Evolutionary conservation across 2,888 invertebrate species (phyloP).

Genomic region (Ectemnius continuus): DNA sequence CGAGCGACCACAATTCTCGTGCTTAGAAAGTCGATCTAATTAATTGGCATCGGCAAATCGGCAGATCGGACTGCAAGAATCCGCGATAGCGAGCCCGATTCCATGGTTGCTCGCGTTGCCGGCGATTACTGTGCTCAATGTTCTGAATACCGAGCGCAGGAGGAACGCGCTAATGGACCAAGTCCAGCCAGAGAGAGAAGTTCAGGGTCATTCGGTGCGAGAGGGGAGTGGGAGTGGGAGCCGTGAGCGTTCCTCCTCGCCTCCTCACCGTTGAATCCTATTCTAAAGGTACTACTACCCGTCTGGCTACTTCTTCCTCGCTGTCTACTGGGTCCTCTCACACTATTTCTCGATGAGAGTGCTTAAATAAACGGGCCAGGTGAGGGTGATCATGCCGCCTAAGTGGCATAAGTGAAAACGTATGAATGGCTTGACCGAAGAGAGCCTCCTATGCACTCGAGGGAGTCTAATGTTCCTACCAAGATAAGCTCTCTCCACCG

Average conservation of each 20-base stretch:
- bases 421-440: conserved; percentile 31
- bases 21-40: conserved; percentile 41
- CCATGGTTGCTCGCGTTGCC: neutral
- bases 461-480: conserved; percentile 33
- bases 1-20: conserved; percentile 1
- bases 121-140: conserved; percentile 15
- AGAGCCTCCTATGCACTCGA: neutral
- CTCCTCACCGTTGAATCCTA: neutral
- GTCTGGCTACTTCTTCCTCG: neutral
- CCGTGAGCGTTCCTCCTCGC: neutral
- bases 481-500: conserved; percentile 27
- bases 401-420: conserved; percentile 51
- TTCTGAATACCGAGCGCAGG: conserved; percentile 28
- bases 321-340: neutral
- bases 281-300: too few species aligned
- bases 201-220: conserved; percentile 59
- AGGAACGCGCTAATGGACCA: conserved; percentile 49
- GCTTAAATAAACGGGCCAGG: conserved; percentile 49
- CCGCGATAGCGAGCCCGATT: conserved; percentile 17
- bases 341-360: conserved; percentile 6
- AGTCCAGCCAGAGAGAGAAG: conserved; percentile 40
- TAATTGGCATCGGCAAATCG: conserved; percentile 29
- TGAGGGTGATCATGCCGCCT: conserved; percentile 41
- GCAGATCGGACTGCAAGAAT: conserved; percentile 20
- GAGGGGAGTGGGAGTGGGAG: conserved; percentile 39